These are phyloP conservation scores for Apeira syringaria DNA, from an alignment of 2,888 invertebrate species.

Conservation along the genomic window DNA sequence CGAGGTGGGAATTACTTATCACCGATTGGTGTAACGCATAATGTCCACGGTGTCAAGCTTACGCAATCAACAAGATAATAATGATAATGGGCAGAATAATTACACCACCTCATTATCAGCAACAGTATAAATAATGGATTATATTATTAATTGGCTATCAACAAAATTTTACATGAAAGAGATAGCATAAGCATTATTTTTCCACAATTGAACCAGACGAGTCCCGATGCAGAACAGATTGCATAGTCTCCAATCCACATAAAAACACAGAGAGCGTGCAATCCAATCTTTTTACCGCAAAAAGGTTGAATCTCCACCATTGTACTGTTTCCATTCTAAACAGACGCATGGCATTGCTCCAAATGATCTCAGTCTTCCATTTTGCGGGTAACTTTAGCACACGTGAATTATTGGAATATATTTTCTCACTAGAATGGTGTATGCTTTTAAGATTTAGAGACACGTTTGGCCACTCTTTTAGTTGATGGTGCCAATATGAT, in stretches of 20 bases:
- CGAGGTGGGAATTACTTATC: no score
- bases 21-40: no score
- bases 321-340: neutral
- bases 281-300: conserved; percentile 48
- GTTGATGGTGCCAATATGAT: no score
- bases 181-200: neutral
- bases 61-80: no score
- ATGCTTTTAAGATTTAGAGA: no score
- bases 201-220: neutral
- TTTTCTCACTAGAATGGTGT: no score
- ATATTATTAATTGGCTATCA: no score
- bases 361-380: neutral
- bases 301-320: conserved; percentile 52
- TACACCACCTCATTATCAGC: no score
- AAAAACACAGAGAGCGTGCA: conserved; percentile 45
- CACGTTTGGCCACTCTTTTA: no score
- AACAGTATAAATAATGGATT: no score
- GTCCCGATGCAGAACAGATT: neutral
- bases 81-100: no score
- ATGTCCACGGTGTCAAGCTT: no score
- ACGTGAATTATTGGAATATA: neutral
- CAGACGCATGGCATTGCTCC: neutral
- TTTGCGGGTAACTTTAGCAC: neutral
- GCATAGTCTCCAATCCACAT: conserved; percentile 42
- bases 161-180: neutral